Evolutionary conservation across 2,888 invertebrate species (phyloP).

Genomic region (Aspidiotus destructor): DNA sequence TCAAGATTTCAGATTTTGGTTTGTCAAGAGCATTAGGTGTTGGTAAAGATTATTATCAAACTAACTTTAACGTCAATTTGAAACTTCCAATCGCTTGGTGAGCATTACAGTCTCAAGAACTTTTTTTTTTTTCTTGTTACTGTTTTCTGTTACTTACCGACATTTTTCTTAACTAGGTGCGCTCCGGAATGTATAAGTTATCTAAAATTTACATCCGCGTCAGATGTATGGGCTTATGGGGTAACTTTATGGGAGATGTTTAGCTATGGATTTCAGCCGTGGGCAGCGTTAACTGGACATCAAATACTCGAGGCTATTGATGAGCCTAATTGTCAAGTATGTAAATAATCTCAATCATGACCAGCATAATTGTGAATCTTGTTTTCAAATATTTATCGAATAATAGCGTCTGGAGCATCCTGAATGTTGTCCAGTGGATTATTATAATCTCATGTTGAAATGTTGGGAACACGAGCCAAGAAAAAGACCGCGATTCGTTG

Average conservation of each 20-base stretch:
- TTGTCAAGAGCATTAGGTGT: constrained; percentile 89
- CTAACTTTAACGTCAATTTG: constrained; percentile 92
- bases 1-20: constrained; percentile 98
- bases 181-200: constrained; percentile 97
- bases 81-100: constrained; percentile 96
- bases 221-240: constrained; percentile 97
- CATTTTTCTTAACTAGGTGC: constrained; percentile 53
- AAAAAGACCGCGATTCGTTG: constrained; percentile 80
- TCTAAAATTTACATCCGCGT: constrained; percentile 88
- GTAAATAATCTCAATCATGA: constrained; percentile 1
- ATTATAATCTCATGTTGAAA: constrained; percentile 82
- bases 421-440: constrained; percentile 87
- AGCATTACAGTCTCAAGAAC: constrained; percentile 40
- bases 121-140: neutral
- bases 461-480: constrained; percentile 93
- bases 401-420: constrained; percentile 75
- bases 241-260: constrained; percentile 99
- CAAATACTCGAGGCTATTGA: constrained; percentile 94
- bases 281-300: constrained; percentile 87
- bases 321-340: constrained; percentile 71
- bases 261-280: constrained; percentile 95
- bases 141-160: constrained; percentile 20
- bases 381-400: constrained; percentile 36
- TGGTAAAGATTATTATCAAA: constrained; percentile 98
- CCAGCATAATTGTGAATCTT: neutral